These are phyloP conservation scores for Peribatodes rhomboidaria DNA, from an alignment of 2,888 invertebrate genomes.

Conservation along the genomic window DNA sequence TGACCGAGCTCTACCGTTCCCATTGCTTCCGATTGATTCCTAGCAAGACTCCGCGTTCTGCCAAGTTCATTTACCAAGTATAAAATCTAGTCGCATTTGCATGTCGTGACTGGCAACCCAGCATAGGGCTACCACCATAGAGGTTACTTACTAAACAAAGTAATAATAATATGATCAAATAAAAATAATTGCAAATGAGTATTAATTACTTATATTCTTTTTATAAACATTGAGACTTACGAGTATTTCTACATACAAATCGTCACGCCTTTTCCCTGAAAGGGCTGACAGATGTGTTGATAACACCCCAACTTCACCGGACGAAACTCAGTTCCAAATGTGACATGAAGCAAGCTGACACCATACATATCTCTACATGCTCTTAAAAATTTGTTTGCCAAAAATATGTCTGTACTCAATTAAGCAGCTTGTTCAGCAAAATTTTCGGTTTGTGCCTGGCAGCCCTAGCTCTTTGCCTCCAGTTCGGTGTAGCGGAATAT, in stretches of 20 bases:
- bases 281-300: too few species aligned
- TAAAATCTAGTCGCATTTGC: conserved; percentile 36
- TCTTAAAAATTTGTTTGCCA: too few species aligned
- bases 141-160: not conserved
- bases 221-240: too few species aligned
- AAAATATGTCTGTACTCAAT: not conserved
- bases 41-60: conserved; percentile 7
- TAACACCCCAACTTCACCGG: too few species aligned
- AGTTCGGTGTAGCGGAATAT: conserved; percentile 49
- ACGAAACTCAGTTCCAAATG: too few species aligned
- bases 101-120: conserved; percentile 35
- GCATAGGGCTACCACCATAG: conserved; percentile 9
- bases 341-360: too few species aligned
- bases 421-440: not conserved
- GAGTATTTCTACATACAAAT: too few species aligned
- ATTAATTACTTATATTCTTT: too few species aligned
- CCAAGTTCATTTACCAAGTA: conserved; percentile 36
- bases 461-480: conserved; percentile 29
- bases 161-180: too few species aligned
- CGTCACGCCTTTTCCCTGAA: too few species aligned
- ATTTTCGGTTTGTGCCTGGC: not conserved
- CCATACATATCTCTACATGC: too few species aligned
- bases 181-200: too few species aligned
- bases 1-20: conserved; percentile 32
- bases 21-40: conserved; percentile 18